A percentile compares a stretch with the other conserved stretches of the same genome.
Conservation (phyloP, 2,113 vertebrate genomes). For the Nesogale talazaci region DNA sequence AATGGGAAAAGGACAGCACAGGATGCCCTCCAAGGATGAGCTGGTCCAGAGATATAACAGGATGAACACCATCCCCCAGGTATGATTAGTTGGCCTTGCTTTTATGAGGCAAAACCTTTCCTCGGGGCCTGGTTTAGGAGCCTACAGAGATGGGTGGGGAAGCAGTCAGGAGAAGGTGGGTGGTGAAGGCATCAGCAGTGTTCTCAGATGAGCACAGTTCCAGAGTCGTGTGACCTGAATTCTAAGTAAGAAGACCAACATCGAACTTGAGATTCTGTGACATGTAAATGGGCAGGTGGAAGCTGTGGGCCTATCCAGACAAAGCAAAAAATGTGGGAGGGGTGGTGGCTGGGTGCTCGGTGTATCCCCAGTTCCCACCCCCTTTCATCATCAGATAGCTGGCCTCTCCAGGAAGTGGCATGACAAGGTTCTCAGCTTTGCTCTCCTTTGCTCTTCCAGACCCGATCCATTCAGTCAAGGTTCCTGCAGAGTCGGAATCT, state of each 20-base stretch:
- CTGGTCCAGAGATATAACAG: constrained; percentile 98
- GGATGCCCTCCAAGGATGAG: constrained; percentile 99
- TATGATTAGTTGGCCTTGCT: constrained; percentile 74
- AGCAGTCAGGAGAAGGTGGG: background rate
- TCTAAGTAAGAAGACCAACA: background rate
- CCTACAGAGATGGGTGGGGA: background rate
- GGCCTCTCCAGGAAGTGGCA: background rate
- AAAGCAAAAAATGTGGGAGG: constrained; percentile 2
- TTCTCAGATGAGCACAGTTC: background rate
- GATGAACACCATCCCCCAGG: constrained; percentile 99
- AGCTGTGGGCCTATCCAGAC: background rate
- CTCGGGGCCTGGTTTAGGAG: background rate
- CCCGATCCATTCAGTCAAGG: constrained; percentile 97
- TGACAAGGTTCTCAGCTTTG: background rate
- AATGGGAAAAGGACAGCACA: constrained; percentile 99
- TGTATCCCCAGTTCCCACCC: background rate
- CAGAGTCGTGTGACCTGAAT: background rate
- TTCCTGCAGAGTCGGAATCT: constrained; percentile 99
- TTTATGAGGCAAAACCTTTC: background rate
- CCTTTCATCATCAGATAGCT: background rate
- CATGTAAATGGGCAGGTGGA: constrained; percentile 29
- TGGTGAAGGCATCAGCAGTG: background rate
- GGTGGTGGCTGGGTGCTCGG: background rate
- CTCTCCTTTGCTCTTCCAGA: constrained; percentile 84
- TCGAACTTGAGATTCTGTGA: background rate